Evolutionary conservation across 2,888 invertebrate genomes (phyloP).

Genomic region (Meliscaeva auricollis): DNA sequence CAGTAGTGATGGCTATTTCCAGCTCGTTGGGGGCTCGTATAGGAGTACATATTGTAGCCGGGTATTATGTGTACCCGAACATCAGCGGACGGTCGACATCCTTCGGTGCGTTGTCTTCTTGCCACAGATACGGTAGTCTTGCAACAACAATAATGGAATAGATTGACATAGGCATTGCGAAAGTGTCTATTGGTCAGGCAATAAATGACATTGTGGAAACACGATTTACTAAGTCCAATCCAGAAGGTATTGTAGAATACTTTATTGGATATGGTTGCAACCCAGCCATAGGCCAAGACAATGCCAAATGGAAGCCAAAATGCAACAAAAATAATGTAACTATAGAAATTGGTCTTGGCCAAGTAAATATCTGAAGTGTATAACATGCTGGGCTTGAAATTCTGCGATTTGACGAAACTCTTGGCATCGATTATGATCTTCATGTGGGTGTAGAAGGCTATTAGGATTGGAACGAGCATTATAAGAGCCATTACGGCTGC

Average conservation of each 20-base stretch:
- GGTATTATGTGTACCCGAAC: conserved; percentile 91
- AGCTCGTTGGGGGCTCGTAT: conserved; percentile 86
- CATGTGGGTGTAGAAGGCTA: conserved; percentile 86
- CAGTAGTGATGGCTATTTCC: conserved; percentile 79
- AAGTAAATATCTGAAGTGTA: conserved; percentile 87
- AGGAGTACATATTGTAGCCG: conserved; percentile 88
- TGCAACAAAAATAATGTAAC: conserved; percentile 87
- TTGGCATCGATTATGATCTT: conserved; percentile 85
- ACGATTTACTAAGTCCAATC: conserved; percentile 89
- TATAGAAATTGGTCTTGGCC: conserved; percentile 87
- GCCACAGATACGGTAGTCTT: conserved; percentile 90
- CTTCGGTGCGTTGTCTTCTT: conserved; percentile 86
- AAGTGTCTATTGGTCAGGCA: conserved; percentile 88
- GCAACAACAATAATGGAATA: conserved; percentile 93
- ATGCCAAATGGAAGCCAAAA: conserved; percentile 90
- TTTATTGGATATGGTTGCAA: conserved; percentile 84
- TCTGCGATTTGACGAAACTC: conserved; percentile 85
- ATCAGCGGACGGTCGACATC: conserved; percentile 85
- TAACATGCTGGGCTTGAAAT: conserved; percentile 87
- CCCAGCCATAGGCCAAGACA: conserved; percentile 85
- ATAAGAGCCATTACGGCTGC: conserved; percentile 86
- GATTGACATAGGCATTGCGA: conserved; percentile 88
- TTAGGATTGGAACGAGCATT: conserved; percentile 86
- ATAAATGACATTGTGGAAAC: conserved; percentile 88
- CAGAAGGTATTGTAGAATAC: conserved; percentile 89